Percentiles rank a stretch among this genome's conserved stretches.
phyloP scores from a whole-genome alignment of 2,797 vertebrate genomes.

The Anas georgica region DNA sequence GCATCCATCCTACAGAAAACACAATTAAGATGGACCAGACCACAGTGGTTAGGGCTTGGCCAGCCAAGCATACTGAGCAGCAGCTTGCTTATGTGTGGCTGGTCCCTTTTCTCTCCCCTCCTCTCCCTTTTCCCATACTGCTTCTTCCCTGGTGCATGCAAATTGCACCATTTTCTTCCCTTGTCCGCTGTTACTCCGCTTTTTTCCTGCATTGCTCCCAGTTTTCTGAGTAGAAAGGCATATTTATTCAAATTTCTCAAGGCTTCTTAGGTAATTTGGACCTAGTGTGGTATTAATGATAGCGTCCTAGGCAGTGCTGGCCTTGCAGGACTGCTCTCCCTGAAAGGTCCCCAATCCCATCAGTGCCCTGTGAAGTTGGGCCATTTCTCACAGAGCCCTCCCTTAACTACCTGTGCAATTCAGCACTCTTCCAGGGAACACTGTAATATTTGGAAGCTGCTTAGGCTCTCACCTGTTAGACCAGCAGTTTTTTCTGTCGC shows the following conservation, averaged over 20 bases:
- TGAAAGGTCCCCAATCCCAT: neutral
- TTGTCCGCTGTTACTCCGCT: neutral
- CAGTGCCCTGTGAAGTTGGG: neutral
- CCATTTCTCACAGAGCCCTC: neutral
- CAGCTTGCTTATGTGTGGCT: neutral
- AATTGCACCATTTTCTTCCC: neutral
- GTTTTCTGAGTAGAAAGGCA: neutral
- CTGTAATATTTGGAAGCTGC: neutral
- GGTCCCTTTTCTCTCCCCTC: neutral
- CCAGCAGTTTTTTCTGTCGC: fast-evolving
- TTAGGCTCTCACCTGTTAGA: neutral
- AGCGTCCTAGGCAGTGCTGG: fast-evolving
- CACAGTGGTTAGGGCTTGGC: fast-evolving
- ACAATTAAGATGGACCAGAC: neutral
- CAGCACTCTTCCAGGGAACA: neutral
- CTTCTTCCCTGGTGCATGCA: neutral
- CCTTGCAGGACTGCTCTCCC: neutral
- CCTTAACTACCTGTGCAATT: neutral
- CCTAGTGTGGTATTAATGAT: neutral
- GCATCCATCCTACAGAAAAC: neutral
- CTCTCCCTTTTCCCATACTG: neutral
- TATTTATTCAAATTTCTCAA: neutral
- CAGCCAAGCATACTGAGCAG: neutral
- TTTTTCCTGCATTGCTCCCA: neutral
- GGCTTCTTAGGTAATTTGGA: neutral